These are phyloP conservation scores for Stenurella melanura DNA, from an alignment of 2,888 invertebrate species.

Conservation along the genomic window DNA sequence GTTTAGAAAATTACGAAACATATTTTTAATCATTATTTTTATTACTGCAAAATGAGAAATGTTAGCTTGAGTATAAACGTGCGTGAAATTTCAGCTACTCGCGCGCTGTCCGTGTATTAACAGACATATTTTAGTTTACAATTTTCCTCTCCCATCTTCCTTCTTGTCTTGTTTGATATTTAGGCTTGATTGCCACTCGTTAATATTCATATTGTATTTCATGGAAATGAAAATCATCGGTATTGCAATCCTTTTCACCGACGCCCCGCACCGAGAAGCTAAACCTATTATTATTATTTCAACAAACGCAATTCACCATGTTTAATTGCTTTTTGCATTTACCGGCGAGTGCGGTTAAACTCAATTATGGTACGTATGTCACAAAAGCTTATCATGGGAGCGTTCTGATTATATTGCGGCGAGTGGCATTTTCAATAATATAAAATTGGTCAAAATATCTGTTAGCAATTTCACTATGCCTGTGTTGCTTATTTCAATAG, in stretches of 20 bases:
- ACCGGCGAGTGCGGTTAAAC: slow-evolving; percentile 25
- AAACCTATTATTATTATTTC: background rate
- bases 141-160: no score
- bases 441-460: background rate
- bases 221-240: background rate
- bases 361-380: slow-evolving; percentile 10
- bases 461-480: background rate
- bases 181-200: background rate
- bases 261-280: background rate
- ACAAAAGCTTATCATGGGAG: slow-evolving; percentile 24
- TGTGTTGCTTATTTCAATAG: no score
- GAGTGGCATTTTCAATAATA: slow-evolving; percentile 14
- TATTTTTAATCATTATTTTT: no score
- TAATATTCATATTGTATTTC: background rate
- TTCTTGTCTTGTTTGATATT: background rate
- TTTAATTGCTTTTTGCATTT: slow-evolving; percentile 28
- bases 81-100: no score
- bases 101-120: no score
- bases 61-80: no score
- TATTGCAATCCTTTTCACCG: background rate
- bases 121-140: no score
- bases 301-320: background rate
- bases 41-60: no score
- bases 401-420: slow-evolving; percentile 1
- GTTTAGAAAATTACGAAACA: no score